A percentile compares a stretch with the other conserved stretches of the same genome.
Evolutionary conservation across 2,888 invertebrate genomes (phyloP).

Genomic region (Netelia inedita): DNA sequence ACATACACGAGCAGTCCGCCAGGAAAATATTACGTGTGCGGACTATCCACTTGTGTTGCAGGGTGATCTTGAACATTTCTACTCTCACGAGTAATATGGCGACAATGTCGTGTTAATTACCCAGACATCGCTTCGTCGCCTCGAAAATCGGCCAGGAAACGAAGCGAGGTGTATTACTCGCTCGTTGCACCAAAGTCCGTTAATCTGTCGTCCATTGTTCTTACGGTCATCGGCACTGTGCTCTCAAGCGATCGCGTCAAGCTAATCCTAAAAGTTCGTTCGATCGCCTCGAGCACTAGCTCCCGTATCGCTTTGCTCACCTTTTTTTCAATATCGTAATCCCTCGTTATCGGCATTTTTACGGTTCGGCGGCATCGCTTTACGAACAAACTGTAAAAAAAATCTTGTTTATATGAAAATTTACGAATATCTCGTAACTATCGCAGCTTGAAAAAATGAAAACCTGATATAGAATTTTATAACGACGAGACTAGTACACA

Average conservation of each 20-base stretch:
- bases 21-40: constrained; percentile 53
- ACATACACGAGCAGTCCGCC: not conserved
- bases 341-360: not conserved
- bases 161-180: constrained; percentile 37
- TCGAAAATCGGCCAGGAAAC: constrained; percentile 66
- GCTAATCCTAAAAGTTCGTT: constrained; percentile 62
- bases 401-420: too few species aligned
- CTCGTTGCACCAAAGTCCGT: constrained; percentile 70
- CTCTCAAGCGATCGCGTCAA: constrained; percentile 56
- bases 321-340: constrained; percentile 4
- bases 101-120: constrained; percentile 75
- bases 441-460: too few species aligned
- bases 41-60: not conserved
- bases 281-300: constrained; percentile 45
- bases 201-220: constrained; percentile 75
- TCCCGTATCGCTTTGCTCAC: not conserved
- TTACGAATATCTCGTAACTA: too few species aligned
- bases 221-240: constrained; percentile 66
- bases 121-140: constrained; percentile 73
- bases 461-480: too few species aligned
- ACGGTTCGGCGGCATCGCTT: not conserved
- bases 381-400: too few species aligned
- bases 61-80: constrained; percentile 37
- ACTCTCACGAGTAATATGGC: not conserved
- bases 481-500: too few species aligned